phyloP scores from a whole-genome alignment of 2,113 vertebrate species.

The Emydocephalus ijimae region DNA sequence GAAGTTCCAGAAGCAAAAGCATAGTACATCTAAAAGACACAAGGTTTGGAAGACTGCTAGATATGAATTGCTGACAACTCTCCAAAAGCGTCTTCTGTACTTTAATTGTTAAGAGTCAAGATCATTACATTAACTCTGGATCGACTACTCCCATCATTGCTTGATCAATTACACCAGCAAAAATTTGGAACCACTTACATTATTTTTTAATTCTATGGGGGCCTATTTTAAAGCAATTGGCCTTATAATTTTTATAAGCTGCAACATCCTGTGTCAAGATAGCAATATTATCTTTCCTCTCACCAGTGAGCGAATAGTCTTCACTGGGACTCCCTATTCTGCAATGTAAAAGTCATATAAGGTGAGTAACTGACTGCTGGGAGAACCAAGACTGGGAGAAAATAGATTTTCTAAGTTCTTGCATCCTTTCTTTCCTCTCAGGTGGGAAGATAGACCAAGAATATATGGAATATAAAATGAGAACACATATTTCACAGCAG shows the following conservation, averaged over 20 bases:
- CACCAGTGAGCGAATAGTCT: background rate
- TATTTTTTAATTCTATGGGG: background rate
- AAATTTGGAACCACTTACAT: background rate
- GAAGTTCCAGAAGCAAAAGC: background rate
- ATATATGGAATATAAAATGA: background rate
- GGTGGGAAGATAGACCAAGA: background rate
- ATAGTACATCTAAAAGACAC: background rate
- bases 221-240: background rate
- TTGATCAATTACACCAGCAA: background rate
- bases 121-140: background rate
- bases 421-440: background rate
- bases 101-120: background rate
- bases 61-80: background rate
- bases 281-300: background rate
- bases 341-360: background rate
- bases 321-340: background rate
- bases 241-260: background rate
- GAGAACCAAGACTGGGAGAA: background rate
- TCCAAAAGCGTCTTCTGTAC: background rate
- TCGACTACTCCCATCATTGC: background rate
- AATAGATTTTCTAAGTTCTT: background rate
- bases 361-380: background rate
- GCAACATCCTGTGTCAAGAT: background rate
- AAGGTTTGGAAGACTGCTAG: background rate
- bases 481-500: background rate